phyloP scores from a whole-genome alignment of 1,140 invertebrate genomes.

The Apolygus lucorum region DNA sequence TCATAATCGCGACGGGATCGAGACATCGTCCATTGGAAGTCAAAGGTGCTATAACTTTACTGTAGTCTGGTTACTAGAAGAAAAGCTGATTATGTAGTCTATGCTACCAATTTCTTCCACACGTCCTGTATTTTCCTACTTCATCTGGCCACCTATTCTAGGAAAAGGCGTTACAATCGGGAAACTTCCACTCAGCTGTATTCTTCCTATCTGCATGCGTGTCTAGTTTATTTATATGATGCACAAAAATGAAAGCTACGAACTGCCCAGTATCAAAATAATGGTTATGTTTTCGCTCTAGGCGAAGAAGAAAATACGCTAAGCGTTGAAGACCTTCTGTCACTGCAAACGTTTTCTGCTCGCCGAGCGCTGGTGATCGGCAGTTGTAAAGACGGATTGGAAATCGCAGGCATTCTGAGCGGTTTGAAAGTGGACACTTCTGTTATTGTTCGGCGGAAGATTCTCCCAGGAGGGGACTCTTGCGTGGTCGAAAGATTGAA shows the following conservation, averaged over 20 bases:
- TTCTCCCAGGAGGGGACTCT: background rate
- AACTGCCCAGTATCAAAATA: too few species aligned
- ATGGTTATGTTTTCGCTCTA: too few species aligned
- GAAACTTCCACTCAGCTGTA: too few species aligned
- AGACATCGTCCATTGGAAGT: background rate
- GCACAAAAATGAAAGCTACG: too few species aligned
- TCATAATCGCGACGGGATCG: background rate
- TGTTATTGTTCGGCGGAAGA: background rate
- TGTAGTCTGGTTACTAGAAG: too few species aligned
- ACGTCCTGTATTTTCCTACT: too few species aligned
- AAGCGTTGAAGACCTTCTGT: background rate
- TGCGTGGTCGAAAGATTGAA: background rate
- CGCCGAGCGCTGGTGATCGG: background rate
- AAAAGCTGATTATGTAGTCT: too few species aligned
- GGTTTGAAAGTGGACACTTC: background rate
- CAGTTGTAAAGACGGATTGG: conserved; percentile 1
- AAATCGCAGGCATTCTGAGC: background rate
- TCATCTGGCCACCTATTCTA: too few species aligned
- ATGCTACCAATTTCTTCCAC: too few species aligned
- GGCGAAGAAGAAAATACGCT: conserved; percentile 1
- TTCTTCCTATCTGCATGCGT: too few species aligned
- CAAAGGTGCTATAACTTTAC: background rate
- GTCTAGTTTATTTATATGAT: too few species aligned
- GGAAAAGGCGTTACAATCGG: too few species aligned
- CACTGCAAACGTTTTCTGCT: background rate